Evolutionary conservation across 1,140 invertebrate genomes (phyloP).

Genomic region (Agrilus planipennis): DNA sequence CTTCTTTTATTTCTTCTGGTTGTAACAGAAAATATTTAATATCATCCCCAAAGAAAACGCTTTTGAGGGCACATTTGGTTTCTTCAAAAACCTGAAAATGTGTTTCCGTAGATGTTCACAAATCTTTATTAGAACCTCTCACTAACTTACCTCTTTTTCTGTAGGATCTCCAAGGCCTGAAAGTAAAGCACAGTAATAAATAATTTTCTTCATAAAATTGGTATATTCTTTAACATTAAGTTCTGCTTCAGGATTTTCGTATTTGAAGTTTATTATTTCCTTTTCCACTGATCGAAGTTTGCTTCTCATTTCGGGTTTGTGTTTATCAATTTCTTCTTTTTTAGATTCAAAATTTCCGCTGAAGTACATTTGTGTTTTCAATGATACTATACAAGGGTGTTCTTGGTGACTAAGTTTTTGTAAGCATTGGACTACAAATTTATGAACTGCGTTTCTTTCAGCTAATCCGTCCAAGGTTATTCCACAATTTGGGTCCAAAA

Average conservation of each 20-base stretch:
- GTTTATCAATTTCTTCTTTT: constrained; percentile 39
- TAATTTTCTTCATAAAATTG: constrained; percentile 53
- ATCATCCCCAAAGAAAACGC: constrained; percentile 58
- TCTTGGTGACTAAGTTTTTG: constrained; percentile 28
- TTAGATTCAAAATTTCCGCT: constrained; percentile 50
- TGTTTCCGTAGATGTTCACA: no score
- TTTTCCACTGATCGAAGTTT: constrained; percentile 39
- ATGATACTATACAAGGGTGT: constrained; percentile 34
- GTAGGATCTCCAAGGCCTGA: constrained; percentile 53
- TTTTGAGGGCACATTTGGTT: constrained; percentile 53
- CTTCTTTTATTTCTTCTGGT: constrained; percentile 35
- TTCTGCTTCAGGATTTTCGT: constrained; percentile 33
- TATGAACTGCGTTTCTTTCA: constrained; percentile 35
- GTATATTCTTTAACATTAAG: no score
- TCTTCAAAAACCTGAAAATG: constrained; percentile 44
- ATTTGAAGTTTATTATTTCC: constrained; percentile 43
- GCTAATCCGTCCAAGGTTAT: constrained; percentile 33
- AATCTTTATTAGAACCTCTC: constrained; percentile 9
- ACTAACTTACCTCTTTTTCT: constrained; percentile 40
- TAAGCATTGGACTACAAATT: constrained; percentile 37
- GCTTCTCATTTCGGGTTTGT: constrained; percentile 36
- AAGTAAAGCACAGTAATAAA: constrained; percentile 45
- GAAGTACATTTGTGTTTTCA: constrained; percentile 62
- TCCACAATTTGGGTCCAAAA: constrained; percentile 41
- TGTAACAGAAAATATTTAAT: constrained; percentile 48